Conservation (phyloP, 1,140 invertebrate species). For the Drosophila ohnishii region DNA sequence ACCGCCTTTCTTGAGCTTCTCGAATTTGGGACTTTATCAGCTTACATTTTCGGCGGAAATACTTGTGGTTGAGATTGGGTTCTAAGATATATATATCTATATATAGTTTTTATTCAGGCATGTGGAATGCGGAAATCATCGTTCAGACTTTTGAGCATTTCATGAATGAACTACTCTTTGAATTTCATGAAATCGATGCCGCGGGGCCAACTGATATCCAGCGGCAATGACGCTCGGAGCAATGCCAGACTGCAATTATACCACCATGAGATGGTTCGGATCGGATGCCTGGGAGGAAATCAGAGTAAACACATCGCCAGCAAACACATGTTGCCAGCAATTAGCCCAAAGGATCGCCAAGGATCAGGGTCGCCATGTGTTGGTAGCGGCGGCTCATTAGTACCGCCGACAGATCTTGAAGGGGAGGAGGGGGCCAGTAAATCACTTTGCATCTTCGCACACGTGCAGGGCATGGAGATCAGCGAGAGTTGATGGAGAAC, state of each 20-base stretch:
- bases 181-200: slow-evolving; percentile 64
- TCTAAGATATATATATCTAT: slow-evolving; percentile 8
- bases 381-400: slow-evolving; percentile 53
- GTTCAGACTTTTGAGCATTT: slow-evolving; percentile 34
- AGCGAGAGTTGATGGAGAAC: slow-evolving; percentile 39
- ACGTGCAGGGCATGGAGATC: slow-evolving; percentile 67
- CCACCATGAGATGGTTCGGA: slow-evolving; percentile 18
- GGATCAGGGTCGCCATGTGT: slow-evolving; percentile 62
- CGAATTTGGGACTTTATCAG: slow-evolving; percentile 17
- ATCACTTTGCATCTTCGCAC: slow-evolving; percentile 44
- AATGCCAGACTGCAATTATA: slow-evolving; percentile 59
- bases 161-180: slow-evolving; percentile 64
- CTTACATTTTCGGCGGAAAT: slow-evolving; percentile 24
- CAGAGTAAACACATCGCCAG: slow-evolving; percentile 50
- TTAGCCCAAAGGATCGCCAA: slow-evolving; percentile 44
- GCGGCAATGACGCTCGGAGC: slow-evolving; percentile 46
- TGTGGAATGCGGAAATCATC: slow-evolving; percentile 68
- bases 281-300: slow-evolving; percentile 52
- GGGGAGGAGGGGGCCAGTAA: slow-evolving; percentile 34
- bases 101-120: neutral
- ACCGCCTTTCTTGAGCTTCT: slow-evolving; percentile 2
- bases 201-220: slow-evolving; percentile 47
- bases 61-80: slow-evolving; percentile 35
- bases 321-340: slow-evolving; percentile 57
- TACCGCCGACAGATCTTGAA: slow-evolving; percentile 51